phyloP scores from a whole-genome alignment of 1,140 invertebrate species.

The Trichogramma pretiosum region DNA sequence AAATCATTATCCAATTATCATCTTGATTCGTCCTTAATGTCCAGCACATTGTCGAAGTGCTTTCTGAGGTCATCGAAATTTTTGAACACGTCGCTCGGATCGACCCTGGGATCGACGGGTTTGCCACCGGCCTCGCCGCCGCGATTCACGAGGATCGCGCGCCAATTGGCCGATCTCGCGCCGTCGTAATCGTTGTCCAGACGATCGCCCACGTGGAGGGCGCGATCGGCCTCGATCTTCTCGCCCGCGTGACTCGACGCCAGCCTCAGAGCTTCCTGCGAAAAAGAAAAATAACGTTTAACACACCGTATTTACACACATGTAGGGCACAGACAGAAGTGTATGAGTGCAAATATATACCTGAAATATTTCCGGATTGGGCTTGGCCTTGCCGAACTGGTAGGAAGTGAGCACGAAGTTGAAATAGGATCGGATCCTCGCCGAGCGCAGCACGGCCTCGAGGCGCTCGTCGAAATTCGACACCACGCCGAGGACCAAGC shows the following conservation, averaged over 20 bases:
- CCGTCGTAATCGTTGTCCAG: slow-evolving; percentile 66
- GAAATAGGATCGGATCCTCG: slow-evolving; percentile 61
- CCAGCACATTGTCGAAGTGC: slow-evolving; percentile 17
- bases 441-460: slow-evolving; percentile 54
- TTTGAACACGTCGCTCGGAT: slow-evolving; percentile 19
- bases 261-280: slow-evolving; percentile 49
- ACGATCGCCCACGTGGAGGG: slow-evolving; percentile 76
- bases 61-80: slow-evolving; percentile 28
- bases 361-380: slow-evolving; percentile 63
- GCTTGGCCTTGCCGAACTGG: slow-evolving; percentile 64
- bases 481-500: slow-evolving; percentile 63
- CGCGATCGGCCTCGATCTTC: slow-evolving; percentile 49
- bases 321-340: not conserved
- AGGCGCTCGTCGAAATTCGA: slow-evolving; percentile 84
- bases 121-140: not conserved
- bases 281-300: not conserved
- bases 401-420: slow-evolving; percentile 75
- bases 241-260: slow-evolving; percentile 27
- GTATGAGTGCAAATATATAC: not conserved
- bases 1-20: no score
- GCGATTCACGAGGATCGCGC: slow-evolving; percentile 54
- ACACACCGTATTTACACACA: not conserved
- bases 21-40: no score
- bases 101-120: slow-evolving; percentile 6
- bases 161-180: slow-evolving; percentile 65